Percentiles rank a stretch among this genome's conserved stretches.
Conservation (phyloP, 2,797 vertebrate species). For the Poliocrania exsul region DNA sequence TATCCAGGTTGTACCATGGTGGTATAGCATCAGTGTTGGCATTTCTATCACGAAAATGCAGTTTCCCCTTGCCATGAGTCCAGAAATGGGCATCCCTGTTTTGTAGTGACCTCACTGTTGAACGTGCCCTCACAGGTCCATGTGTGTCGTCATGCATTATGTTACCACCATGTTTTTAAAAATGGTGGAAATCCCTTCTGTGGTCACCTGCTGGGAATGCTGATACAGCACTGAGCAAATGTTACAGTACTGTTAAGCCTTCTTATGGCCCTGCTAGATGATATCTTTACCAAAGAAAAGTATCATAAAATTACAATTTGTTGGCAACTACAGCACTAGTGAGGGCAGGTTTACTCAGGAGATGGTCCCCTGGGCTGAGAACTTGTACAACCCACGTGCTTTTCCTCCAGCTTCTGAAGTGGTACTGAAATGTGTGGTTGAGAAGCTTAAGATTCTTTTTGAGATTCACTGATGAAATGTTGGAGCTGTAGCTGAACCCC, state of each 20-base stretch:
- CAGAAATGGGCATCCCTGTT: background rate
- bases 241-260: background rate
- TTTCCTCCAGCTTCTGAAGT: background rate
- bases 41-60: background rate
- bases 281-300: background rate
- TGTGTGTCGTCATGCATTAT: background rate
- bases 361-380: background rate
- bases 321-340: background rate
- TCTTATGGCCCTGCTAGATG: background rate
- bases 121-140: background rate
- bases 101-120: background rate
- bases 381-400: rapidly evolving
- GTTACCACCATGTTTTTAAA: background rate
- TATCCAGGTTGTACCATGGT: background rate
- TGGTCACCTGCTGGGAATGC: background rate
- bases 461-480: background rate
- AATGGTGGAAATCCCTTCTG: background rate
- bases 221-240: background rate
- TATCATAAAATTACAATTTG: background rate
- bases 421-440: background rate
- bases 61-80: background rate
- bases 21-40: background rate
- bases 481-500: background rate
- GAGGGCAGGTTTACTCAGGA: background rate
- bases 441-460: background rate